A percentile compares a stretch with the other conserved stretches of the same genome.
Evolutionary conservation across 2,888 invertebrate species (phyloP).

Genomic region (Torymus tubicola): DNA sequence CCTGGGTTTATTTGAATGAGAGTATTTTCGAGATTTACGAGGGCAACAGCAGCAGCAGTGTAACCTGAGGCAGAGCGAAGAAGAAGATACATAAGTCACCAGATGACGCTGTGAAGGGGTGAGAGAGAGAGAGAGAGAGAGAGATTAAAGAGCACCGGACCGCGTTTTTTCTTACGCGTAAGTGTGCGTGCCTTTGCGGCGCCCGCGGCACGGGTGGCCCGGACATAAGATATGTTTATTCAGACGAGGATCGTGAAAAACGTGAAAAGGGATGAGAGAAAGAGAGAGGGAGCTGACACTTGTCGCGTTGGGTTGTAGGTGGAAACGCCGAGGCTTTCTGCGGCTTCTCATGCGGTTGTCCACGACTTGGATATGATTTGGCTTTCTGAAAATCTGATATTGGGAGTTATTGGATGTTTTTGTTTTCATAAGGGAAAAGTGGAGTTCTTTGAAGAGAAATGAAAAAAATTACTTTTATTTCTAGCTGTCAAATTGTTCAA

Average conservation of each 20-base stretch:
- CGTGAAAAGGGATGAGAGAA: neutral
- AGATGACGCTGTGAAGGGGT: slow-evolving; percentile 18
- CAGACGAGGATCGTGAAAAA: slow-evolving; percentile 27
- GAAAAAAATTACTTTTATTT: too few relatives aligned
- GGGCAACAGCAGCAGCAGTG: slow-evolving; percentile 4
- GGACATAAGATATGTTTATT: slow-evolving; percentile 51
- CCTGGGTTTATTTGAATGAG: slow-evolving; percentile 34
- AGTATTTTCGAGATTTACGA: slow-evolving; percentile 43
- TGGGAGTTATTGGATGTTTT: too few relatives aligned
- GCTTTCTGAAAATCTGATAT: too few relatives aligned
- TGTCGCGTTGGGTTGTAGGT: neutral
- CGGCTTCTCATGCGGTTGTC: too few relatives aligned
- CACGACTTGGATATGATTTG: too few relatives aligned
- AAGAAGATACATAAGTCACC: slow-evolving; percentile 10
- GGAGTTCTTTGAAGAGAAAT: too few relatives aligned
- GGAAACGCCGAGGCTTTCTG: too few relatives aligned
- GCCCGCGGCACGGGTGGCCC: slow-evolving; percentile 48
- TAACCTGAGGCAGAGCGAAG: neutral
- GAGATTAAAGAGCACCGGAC: slow-evolving; percentile 40
- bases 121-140: slow-evolving; percentile 16
- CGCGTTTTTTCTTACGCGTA: neutral
- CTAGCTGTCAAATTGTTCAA: too few relatives aligned
- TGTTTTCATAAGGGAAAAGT: too few relatives aligned
- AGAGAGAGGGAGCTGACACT: slow-evolving; percentile 24
- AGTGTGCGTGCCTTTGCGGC: slow-evolving; percentile 42